A percentile compares a stretch with the other conserved stretches of the same genome.
phyloP scores from a whole-genome alignment of 2,888 invertebrate genomes.

The Macrosoma leucophasiata region DNA sequence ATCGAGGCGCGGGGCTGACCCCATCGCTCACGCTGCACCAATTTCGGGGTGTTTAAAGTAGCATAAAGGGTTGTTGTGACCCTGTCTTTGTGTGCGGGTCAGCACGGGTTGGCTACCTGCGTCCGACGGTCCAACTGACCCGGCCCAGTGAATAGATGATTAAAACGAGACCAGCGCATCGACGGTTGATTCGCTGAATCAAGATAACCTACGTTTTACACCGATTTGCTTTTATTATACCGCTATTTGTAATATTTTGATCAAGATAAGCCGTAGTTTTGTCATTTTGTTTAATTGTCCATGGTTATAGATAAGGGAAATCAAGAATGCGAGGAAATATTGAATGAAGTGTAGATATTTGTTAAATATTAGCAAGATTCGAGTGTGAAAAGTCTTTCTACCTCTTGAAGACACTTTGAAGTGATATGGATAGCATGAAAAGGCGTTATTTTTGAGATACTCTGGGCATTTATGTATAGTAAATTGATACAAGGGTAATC shows the following conservation, averaged over 20 bases:
- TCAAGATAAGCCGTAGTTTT: too few species aligned
- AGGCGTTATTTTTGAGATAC: too few species aligned
- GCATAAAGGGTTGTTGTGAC: conserved; percentile 68
- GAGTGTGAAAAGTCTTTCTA: too few species aligned
- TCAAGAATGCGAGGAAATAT: too few species aligned
- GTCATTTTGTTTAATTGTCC: too few species aligned
- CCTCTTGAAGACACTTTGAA: too few species aligned
- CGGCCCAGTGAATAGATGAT: conserved; percentile 57
- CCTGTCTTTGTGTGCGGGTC: conserved; percentile 49
- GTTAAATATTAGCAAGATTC: too few species aligned
- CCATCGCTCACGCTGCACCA: conserved; percentile 71
- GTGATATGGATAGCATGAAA: too few species aligned
- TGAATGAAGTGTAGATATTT: too few species aligned
- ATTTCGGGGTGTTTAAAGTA: conserved; percentile 68
- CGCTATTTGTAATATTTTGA: conserved; percentile 39
- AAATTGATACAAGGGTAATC: too few species aligned
- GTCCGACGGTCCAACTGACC: conserved; percentile 48
- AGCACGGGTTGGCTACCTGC: conserved; percentile 69
- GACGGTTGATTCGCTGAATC: conserved; percentile 58
- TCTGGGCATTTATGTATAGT: too few species aligned
- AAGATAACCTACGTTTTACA: conserved; percentile 50
- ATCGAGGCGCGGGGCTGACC: conserved; percentile 64
- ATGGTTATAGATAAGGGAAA: too few species aligned
- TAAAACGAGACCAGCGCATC: conserved; percentile 66
- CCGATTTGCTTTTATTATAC: conserved; percentile 21